Percentiles rank a stretch among this genome's conserved stretches.
phyloP scores from a whole-genome alignment of 2,888 invertebrate species.

The Erebia epiphron region DNA sequence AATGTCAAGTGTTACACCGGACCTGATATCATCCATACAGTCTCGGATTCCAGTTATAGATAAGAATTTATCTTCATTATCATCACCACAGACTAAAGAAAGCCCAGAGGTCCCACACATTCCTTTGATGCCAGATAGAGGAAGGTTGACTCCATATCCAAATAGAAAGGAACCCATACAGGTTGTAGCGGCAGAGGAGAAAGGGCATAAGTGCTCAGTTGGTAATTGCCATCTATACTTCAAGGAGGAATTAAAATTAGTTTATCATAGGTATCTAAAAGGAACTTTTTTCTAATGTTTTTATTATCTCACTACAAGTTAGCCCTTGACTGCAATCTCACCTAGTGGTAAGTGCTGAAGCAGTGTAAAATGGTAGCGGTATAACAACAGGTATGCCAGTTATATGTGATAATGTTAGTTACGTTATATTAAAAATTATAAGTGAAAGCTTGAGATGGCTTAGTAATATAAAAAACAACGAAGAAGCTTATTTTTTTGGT shows the following conservation, averaged over 20 bases:
- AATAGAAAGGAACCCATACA: conserved; percentile 27
- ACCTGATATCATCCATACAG: conserved; percentile 71
- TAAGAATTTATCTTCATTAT: conserved; percentile 47
- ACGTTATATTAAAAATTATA: too few relatives aligned
- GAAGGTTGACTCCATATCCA: conserved; percentile 35
- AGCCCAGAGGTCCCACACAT: conserved; percentile 40
- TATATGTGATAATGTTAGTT: too few relatives aligned
- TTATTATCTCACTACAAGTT: too few relatives aligned
- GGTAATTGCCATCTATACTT: conserved; percentile 83
- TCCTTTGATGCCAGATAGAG: conserved; percentile 48
- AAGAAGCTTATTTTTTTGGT: too few relatives aligned
- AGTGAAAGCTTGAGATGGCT: too few relatives aligned
- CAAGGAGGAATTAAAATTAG: conserved; percentile 81
- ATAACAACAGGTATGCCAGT: too few relatives aligned
- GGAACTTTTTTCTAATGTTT: not conserved
- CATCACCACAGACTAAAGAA: conserved; percentile 46
- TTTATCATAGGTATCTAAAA: conserved; percentile 76
- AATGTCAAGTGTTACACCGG: conserved; percentile 69
- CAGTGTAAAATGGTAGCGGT: too few relatives aligned
- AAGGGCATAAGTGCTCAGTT: conserved; percentile 74
- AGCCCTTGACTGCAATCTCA: too few relatives aligned
- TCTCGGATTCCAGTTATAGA: conserved; percentile 50
- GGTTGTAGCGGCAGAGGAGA: conserved; percentile 42
- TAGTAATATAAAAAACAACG: too few relatives aligned
- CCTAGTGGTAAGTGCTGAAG: too few relatives aligned